Conservation (phyloP, 1,140 invertebrate species). For the Lerema accius region DNA sequence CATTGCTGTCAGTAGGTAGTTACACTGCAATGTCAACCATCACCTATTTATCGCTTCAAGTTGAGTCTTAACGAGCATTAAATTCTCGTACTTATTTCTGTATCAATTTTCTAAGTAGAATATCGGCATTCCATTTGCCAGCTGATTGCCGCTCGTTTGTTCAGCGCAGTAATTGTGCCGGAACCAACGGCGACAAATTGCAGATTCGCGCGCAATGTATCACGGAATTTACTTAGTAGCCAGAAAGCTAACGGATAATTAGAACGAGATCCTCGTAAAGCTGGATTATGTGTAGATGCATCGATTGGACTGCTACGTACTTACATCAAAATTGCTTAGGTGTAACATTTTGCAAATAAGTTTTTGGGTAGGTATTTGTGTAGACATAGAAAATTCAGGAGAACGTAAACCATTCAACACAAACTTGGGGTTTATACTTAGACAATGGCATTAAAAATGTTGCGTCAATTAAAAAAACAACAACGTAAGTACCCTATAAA, state of each 20-base stretch:
- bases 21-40: too few relatives aligned
- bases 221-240: conserved; percentile 45
- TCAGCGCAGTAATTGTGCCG: conserved; percentile 58
- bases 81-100: background rate
- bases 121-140: conserved; percentile 36
- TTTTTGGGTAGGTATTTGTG: too few relatives aligned
- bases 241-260: background rate
- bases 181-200: conserved; percentile 57
- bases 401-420: too few relatives aligned
- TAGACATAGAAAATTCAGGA: too few relatives aligned
- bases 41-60: background rate
- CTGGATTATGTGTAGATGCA: background rate
- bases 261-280: conserved; percentile 19
- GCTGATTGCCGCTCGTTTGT: conserved; percentile 57
- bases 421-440: too few relatives aligned
- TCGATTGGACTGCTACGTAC: background rate
- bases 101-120: conserved; percentile 25
- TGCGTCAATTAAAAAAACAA: too few relatives aligned
- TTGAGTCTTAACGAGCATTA: background rate
- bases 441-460: too few relatives aligned
- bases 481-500: too few relatives aligned
- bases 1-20: too few relatives aligned
- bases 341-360: too few relatives aligned
- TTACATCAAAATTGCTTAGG: too few relatives aligned
- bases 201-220: conserved; percentile 58